Evolutionary conservation across 2,888 invertebrate species (phyloP).

Genomic region (Diarsia rubi): DNA sequence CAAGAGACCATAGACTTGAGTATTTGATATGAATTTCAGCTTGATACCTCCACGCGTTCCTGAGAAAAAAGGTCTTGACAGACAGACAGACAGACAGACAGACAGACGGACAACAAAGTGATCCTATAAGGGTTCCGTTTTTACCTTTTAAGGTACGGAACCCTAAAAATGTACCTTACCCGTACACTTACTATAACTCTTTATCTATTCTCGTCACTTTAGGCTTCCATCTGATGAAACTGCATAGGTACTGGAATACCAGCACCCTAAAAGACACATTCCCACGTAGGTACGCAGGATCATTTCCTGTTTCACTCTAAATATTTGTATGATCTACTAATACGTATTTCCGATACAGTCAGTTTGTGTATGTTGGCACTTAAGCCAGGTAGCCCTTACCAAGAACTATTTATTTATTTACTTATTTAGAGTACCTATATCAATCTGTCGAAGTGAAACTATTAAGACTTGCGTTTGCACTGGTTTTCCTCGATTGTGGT

Average conservation of each 20-base stretch:
- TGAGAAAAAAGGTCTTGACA: too few relatives aligned
- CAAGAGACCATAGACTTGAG: too few relatives aligned
- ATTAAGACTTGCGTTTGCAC: background rate
- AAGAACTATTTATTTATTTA: slow-evolving; percentile 13
- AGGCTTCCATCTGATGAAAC: background rate
- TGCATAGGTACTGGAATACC: background rate
- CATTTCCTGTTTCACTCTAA: slow-evolving; percentile 33
- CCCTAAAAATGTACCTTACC: too few relatives aligned
- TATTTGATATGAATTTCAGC: too few relatives aligned
- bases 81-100: too few relatives aligned
- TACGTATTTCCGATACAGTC: slow-evolving; percentile 27
- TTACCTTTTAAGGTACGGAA: too few relatives aligned
- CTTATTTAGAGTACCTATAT: slow-evolving; percentile 29
- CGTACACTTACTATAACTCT: background rate
- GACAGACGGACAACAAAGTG: too few relatives aligned
- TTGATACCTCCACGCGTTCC: too few relatives aligned
- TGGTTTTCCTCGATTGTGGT: background rate
- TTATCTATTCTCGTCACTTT: background rate
- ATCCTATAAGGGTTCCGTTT: too few relatives aligned
- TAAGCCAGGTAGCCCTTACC: slow-evolving; percentile 31
- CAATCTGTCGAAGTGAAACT: slow-evolving; percentile 19
- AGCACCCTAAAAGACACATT: slow-evolving; percentile 22
- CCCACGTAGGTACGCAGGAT: slow-evolving; percentile 25
- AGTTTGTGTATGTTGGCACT: slow-evolving; percentile 51
- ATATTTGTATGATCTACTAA: slow-evolving; percentile 49